Base-by-base conservation (phyloP, 2,888 invertebrate species). In the Dolichomitus sp. region DNA sequence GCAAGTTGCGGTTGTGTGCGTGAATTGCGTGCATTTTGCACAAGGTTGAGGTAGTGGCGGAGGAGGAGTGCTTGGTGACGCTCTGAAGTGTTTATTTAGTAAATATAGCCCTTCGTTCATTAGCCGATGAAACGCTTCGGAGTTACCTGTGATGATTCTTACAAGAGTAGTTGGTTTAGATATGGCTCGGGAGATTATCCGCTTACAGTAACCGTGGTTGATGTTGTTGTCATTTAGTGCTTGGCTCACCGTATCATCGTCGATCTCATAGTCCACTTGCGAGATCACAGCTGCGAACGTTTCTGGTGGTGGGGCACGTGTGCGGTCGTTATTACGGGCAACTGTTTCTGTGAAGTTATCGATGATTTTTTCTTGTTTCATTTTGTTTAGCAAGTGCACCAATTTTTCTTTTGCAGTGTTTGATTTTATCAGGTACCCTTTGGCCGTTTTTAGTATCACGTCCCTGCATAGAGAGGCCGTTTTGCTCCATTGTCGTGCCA, bases 11-110 rank as follows among this genome's bases (percentile, higher is more conserved):
- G 59, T 59, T 1, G 45, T 42, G 42, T 72, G 59, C 2, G 72
- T 59, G 72, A 59, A 72, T 45, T 72, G 45, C 1, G 45, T 4
- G n/a, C 70, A 59, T 45, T 68, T 59, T n/a, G 7, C 4, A 17
- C 77, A 68, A 14, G 68, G 68, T 59, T 68, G 61, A 1, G 69
- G 77, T 59, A 37, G 3, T 7, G 59, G 68, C 1, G 57, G 45
- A 7, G 77, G 77, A 11, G 77, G 77, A 1, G 77, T 9, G 48
- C 77, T 77, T 23, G 77, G 69, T 42, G 45, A 33, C 14, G 69
- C 59, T 5, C 27, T 45, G 23, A 40, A 77, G 14, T 77, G 77
- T 48, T 68, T 80, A n/a, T 59, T 54, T 5, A 75, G 40, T 2
- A 72, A 61, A 61, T 63, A 4, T 68, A 27, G 27, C 23, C 17